phyloP scores from a whole-genome alignment of 2,113 vertebrate species.

The Menidia beryllina region DNA sequence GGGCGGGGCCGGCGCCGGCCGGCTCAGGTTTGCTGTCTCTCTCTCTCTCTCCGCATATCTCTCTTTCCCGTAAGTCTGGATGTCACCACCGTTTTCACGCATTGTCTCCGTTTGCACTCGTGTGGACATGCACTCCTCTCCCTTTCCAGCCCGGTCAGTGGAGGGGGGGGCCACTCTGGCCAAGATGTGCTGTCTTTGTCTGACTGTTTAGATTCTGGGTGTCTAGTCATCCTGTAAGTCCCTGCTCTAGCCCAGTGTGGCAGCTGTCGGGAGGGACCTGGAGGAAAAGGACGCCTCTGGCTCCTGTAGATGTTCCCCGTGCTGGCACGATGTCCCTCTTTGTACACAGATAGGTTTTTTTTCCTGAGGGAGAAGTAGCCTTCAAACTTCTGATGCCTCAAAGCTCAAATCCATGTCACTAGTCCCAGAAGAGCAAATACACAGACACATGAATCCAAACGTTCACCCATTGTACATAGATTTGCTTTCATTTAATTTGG shows the following conservation, averaged over 20 bases:
- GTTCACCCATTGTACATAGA: slow-evolving; percentile 64
- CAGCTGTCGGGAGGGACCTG: slow-evolving; percentile 50
- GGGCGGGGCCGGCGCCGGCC: slow-evolving; percentile 15
- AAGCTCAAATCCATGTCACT: slow-evolving; percentile 81
- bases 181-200: slow-evolving; percentile 59
- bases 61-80: slow-evolving; percentile 52
- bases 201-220: slow-evolving; percentile 63
- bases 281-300: slow-evolving; percentile 53
- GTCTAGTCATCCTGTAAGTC: slow-evolving; percentile 54
- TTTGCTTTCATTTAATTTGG: slow-evolving; percentile 63
- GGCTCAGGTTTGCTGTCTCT: slow-evolving; percentile 40
- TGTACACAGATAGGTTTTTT: slow-evolving; percentile 35
- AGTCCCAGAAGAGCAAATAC: slow-evolving; percentile 69
- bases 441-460: slow-evolving; percentile 46
- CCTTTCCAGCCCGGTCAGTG: slow-evolving; percentile 23
- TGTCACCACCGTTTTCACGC: slow-evolving; percentile 55
- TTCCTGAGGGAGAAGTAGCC: slow-evolving; percentile 29
- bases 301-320: slow-evolving; percentile 45
- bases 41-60: slow-evolving; percentile 56
- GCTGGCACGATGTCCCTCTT: slow-evolving; percentile 37
- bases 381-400: slow-evolving; percentile 69
- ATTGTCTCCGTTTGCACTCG: slow-evolving; percentile 62
- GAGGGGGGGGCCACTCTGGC: slow-evolving; percentile 36
- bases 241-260: slow-evolving; percentile 38
- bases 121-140: slow-evolving; percentile 50